phyloP scores from a whole-genome alignment of 2,797 vertebrate genomes.

The Toxotes lorentzi region DNA sequence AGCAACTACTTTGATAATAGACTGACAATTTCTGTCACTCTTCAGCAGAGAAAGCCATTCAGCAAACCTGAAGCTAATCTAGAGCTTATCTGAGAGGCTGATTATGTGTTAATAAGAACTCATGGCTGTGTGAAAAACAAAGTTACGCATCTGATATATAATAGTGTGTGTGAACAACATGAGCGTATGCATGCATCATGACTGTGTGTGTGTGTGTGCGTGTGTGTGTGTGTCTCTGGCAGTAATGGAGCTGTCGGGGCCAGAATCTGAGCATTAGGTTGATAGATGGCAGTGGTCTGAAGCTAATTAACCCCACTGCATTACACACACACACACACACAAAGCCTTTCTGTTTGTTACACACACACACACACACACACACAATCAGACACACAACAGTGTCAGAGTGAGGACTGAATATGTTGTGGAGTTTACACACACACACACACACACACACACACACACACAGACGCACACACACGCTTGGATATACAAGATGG shows the following conservation, averaged over 20 bases:
- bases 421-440: background rate
- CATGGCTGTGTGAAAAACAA: constrained; percentile 3
- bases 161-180: constrained; percentile 10
- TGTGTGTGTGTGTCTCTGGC: constrained; percentile 44
- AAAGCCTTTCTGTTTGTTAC: constrained; percentile 33
- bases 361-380: constrained; percentile 34
- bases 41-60: background rate
- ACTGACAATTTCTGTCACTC: background rate
- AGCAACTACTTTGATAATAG: background rate
- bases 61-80: background rate
- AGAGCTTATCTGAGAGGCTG: background rate
- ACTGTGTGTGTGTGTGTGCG: constrained; percentile 2
- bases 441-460: background rate
- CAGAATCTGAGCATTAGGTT: constrained; percentile 74
- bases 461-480: background rate
- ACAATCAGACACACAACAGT: constrained; percentile 13
- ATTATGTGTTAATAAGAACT: background rate
- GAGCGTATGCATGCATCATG: background rate
- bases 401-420: constrained; percentile 19
- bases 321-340: constrained; percentile 64
- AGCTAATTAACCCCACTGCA: constrained; percentile 84
- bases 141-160: constrained; percentile 8
- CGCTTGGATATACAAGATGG: no score
- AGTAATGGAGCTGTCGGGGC: constrained; percentile 80
- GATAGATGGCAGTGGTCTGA: constrained; percentile 81